Base-by-base conservation (phyloP, 2,797 vertebrate genomes). In the Lacerta viridis region DNA sequence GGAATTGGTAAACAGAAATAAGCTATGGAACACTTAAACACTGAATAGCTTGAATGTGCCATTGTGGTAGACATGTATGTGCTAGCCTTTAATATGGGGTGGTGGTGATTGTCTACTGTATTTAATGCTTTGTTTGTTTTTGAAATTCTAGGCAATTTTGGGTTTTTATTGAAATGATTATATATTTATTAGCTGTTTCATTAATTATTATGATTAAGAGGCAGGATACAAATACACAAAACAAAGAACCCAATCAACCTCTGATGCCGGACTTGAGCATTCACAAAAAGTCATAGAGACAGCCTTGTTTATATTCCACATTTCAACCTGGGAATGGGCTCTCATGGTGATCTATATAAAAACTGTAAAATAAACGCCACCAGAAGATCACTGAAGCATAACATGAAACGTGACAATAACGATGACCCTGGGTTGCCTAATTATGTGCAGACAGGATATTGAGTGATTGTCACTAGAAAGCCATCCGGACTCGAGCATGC, bases 1-100 rank as follows among this genome's bases (percentile, higher is more conserved):
- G 50, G 79, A 80, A 23, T 18, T 94, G 95, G 94, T 85, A 93
- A 86, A 61, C 89, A 88, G 90, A 95, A 96, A 88, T 85, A 95
- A 93, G 66, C 77, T 95, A 93, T 96, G 86, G 94, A 92, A 92
- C 93, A 94, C 92, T 68, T 85, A 39, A 15, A 59, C 7, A 90
- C 39, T 82, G 95, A 86, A 86, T 95, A 95, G 95, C 10, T 85
- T 55, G 33, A 5, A 55, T 68, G 20, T 85, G 80, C 23, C 33
- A 15, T 23, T 29, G 25, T 18, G 46, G 17, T 29, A n/a, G n/a
- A 36, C 61, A 64, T 64, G 61, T 5, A 18, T n/a, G n/a, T n/a
- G 69, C 13, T 13, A 55, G 50, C 15, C 43, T 23, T 77, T 50
- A 46, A 41, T 27, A 46, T 50, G 75, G 41, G 9, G 10, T 46